phyloP scores from a whole-genome alignment of 2,888 invertebrate genomes.

The Falcaria lacertinaria region DNA sequence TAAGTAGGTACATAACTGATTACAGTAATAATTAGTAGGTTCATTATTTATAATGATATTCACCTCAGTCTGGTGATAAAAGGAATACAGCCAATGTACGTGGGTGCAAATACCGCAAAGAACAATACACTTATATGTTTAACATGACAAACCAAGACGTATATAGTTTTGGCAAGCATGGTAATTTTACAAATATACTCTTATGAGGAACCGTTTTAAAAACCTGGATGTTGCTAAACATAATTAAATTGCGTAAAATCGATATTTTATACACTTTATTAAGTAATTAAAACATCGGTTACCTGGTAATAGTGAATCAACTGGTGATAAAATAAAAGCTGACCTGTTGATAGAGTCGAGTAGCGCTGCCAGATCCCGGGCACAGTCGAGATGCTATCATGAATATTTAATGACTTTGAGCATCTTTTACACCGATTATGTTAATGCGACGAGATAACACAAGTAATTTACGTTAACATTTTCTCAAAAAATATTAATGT shows the following conservation, averaged over 20 bases:
- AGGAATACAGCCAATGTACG: no score
- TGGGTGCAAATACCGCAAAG: no score
- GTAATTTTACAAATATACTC: no score
- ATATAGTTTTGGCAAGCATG: no score
- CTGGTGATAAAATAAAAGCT: conserved; percentile 37
- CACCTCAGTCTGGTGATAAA: no score
- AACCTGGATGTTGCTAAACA: not conserved
- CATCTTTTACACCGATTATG: conserved; percentile 43
- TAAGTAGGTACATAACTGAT: no score
- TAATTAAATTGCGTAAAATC: not conserved
- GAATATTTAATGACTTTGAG: conserved; percentile 42
- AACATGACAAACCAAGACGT: no score
- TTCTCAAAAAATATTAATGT: conserved; percentile 19
- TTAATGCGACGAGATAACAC: conserved; percentile 33
- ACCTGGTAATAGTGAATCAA: conserved; percentile 8
- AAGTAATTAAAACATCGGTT: not conserved
- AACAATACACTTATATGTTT: no score
- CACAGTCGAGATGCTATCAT: conserved; percentile 37
- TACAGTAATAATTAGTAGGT: no score
- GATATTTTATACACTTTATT: not conserved
- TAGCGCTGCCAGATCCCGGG: conserved; percentile 34
- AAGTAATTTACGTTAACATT: conserved; percentile 28
- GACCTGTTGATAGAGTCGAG: conserved; percentile 57
- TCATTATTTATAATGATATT: no score
- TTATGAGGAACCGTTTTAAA: no score